These are phyloP conservation scores for Rhyacophila evoluta DNA, from an alignment of 2,888 invertebrate species.

Conservation along the genomic window DNA sequence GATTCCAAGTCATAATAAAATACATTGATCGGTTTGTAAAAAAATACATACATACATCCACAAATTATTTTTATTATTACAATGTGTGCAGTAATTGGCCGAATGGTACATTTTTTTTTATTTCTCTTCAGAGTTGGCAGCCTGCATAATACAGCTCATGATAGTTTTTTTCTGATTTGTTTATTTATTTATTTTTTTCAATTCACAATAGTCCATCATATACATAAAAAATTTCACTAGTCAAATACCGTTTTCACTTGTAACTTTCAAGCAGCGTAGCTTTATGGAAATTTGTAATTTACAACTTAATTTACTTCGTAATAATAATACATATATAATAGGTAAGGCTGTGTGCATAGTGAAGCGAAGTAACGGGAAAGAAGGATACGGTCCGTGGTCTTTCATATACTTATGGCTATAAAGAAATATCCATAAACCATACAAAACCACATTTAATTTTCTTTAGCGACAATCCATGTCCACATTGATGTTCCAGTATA, in stretches of 20 bases:
- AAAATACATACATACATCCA: slow-evolving; percentile 7
- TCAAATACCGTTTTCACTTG: background rate
- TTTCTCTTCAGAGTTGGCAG: slow-evolving; percentile 12
- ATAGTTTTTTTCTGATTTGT: background rate
- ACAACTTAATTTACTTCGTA: too few relatives aligned
- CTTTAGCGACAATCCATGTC: too few relatives aligned
- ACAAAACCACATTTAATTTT: too few relatives aligned
- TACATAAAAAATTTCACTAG: background rate
- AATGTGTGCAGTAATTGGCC: slow-evolving; percentile 6
- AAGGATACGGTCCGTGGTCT: too few relatives aligned
- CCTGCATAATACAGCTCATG: background rate
- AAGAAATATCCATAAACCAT: too few relatives aligned
- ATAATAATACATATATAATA: too few relatives aligned
- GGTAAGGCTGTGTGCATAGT: too few relatives aligned
- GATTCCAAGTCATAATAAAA: slow-evolving; percentile 16
- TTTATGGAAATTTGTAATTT: too few relatives aligned
- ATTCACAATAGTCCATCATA: slow-evolving; percentile 11
- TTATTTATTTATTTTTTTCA: background rate
- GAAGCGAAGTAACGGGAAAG: too few relatives aligned
- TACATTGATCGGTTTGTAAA: slow-evolving; percentile 20
- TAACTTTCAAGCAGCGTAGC: background rate
- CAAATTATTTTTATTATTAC: slow-evolving; percentile 5
- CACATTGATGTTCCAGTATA: too few relatives aligned
- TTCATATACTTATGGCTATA: too few relatives aligned
- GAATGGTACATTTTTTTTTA: background rate